Evolutionary conservation across 2,113 vertebrate genomes (phyloP).

Genomic region (Centrocercus urophasianus): DNA sequence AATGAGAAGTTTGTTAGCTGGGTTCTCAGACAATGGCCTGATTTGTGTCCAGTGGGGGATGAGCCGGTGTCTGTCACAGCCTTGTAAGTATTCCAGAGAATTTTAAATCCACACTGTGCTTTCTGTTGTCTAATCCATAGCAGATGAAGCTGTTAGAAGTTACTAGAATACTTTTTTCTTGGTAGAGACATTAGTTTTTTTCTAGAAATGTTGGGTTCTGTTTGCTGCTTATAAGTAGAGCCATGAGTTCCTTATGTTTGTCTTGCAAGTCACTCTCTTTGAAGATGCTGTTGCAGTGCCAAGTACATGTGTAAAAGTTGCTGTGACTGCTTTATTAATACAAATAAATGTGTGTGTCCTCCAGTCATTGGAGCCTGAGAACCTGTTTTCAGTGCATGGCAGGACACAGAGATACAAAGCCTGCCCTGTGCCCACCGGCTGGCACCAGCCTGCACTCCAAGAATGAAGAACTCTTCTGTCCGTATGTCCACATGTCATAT

Average conservation of each 20-base stretch:
- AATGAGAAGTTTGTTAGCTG: neutral
- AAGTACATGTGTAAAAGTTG: neutral
- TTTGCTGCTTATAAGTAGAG: neutral
- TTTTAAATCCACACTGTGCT: neutral
- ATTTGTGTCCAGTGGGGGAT: neutral
- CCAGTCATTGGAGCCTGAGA: neutral
- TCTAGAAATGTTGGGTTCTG: neutral
- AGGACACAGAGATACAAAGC: neutral
- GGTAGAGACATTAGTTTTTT: neutral
- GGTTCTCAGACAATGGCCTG: conserved; percentile 5
- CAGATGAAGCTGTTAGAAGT: neutral
- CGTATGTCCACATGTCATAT: too few relatives aligned
- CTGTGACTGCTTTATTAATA: neutral
- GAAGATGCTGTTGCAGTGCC: neutral
- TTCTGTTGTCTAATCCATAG: neutral
- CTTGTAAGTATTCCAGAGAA: neutral
- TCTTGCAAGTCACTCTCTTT: neutral
- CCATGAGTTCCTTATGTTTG: neutral
- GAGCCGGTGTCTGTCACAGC: neutral
- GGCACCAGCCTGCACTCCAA: neutral
- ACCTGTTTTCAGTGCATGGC: neutral
- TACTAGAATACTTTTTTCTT: neutral
- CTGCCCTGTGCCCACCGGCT: neutral
- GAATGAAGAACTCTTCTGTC: neutral
- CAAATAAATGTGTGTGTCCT: neutral